phyloP scores from a whole-genome alignment of 2,888 invertebrate species.

The Trichacis sp. region DNA sequence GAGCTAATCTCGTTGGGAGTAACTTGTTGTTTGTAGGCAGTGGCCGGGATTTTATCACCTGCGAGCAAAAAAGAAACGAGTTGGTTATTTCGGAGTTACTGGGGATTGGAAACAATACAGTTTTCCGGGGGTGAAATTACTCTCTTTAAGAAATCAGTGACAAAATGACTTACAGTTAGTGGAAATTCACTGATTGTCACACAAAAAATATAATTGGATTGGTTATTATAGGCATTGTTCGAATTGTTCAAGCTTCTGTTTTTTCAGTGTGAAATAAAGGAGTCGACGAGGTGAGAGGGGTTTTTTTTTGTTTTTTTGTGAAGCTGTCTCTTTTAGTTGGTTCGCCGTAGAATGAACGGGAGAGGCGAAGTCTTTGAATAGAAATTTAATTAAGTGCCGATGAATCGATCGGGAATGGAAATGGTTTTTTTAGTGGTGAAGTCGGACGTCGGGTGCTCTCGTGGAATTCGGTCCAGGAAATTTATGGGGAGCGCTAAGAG shows the following conservation, averaged over 20 bases:
- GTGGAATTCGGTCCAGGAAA: background rate
- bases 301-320: background rate
- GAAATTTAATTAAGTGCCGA: conserved; percentile 3
- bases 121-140: no score
- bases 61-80: background rate
- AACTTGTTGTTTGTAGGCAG: background rate
- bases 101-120: background rate
- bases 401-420: conserved; percentile 4
- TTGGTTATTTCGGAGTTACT: background rate
- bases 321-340: background rate
- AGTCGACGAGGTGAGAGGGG: no score
- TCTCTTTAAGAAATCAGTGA: no score
- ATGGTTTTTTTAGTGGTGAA: background rate
- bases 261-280: no score
- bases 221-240: no score
- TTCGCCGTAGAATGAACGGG: background rate
- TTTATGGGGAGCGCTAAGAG: background rate
- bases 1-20: background rate
- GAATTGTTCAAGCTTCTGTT: no score
- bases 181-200: no score
- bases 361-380: background rate
- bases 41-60: background rate
- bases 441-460: background rate
- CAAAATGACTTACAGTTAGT: no score
- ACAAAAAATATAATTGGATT: no score